Evolutionary conservation across 1,140 invertebrate species (phyloP).

Genomic region (Maconellicoccus hirsutus): DNA sequence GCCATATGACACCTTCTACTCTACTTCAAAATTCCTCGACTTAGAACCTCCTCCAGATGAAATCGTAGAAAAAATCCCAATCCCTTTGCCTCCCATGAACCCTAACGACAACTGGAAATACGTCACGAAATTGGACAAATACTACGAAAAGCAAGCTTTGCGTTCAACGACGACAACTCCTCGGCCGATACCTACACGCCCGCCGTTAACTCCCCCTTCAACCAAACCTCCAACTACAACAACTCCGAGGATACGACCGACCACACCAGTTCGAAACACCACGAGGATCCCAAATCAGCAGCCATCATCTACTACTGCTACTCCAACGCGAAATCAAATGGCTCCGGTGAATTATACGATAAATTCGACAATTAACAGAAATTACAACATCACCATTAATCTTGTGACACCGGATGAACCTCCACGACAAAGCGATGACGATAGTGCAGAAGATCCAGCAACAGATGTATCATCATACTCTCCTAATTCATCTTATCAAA

Average conservation of each 20-base stretch:
- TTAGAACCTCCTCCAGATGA: background rate
- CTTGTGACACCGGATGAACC: background rate
- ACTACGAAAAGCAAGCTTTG: background rate
- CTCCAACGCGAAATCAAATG: background rate
- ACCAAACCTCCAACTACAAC: background rate
- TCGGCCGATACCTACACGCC: background rate
- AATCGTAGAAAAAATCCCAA: background rate
- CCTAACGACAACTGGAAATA: constrained; percentile 9
- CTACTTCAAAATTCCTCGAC: background rate
- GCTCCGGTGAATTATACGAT: background rate
- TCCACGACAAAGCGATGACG: background rate
- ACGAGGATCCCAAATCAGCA: background rate
- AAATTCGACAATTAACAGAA: background rate
- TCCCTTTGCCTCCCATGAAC: background rate
- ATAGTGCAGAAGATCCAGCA: background rate
- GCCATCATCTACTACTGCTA: background rate
- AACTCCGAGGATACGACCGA: background rate
- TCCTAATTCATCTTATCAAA: too few species aligned
- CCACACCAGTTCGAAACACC: background rate
- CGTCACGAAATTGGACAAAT: background rate
- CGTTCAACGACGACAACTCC: background rate
- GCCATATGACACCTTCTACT: background rate
- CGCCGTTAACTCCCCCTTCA: background rate
- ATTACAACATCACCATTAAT: background rate
- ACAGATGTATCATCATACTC: background rate